Conservation (phyloP, 2,888 invertebrate genomes). For the Actias luna region DNA sequence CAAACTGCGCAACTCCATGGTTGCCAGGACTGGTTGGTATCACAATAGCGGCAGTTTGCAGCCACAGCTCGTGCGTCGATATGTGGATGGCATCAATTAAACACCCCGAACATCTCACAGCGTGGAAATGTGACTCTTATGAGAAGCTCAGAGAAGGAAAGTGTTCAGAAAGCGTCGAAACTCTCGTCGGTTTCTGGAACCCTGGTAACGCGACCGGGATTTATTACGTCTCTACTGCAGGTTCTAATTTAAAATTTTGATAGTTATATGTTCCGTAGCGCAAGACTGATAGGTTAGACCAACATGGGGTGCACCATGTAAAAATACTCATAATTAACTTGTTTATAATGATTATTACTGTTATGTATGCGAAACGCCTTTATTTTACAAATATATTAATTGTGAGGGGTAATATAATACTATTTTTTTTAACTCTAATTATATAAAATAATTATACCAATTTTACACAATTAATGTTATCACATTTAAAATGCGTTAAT, state of each 20-base stretch:
- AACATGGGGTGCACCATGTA: neutral
- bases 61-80: constrained; percentile 62
- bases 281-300: constrained; percentile 41
- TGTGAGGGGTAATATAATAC: too few relatives aligned
- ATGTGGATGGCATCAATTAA: constrained; percentile 61
- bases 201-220: constrained; percentile 65
- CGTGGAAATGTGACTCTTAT: constrained; percentile 62
- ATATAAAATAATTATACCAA: too few relatives aligned
- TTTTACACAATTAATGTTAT: too few relatives aligned
- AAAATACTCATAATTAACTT: constrained; percentile 19
- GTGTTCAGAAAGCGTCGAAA: constrained; percentile 49
- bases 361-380: neutral
- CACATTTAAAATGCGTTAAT: too few relatives aligned
- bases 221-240: constrained; percentile 59
- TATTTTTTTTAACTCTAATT: too few relatives aligned
- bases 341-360: constrained; percentile 19
- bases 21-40: constrained; percentile 63
- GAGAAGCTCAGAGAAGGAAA: constrained; percentile 51
- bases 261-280: constrained; percentile 39
- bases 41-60: constrained; percentile 65
- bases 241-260: constrained; percentile 11
- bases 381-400: too few relatives aligned
- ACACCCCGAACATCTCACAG: constrained; percentile 53
- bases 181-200: constrained; percentile 65
- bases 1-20: constrained; percentile 70